Conservation (phyloP, 2,888 invertebrate genomes). For the Drosophila cognata region DNA sequence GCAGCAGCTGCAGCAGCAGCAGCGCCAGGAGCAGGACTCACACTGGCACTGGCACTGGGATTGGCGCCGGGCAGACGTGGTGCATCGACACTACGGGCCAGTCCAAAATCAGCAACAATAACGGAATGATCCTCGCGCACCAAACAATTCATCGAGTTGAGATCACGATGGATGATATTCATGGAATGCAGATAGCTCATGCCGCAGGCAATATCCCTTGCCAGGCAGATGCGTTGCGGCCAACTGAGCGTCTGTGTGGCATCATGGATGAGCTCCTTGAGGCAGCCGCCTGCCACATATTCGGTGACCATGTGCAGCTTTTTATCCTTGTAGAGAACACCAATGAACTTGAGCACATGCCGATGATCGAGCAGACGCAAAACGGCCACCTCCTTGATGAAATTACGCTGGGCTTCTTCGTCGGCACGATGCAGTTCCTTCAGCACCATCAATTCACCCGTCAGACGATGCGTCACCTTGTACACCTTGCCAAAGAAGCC, state of each 20-base stretch:
- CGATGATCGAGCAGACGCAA: conserved; percentile 94
- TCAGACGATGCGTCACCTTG: conserved; percentile 95
- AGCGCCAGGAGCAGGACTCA: conserved; percentile 5
- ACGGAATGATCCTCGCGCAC: conserved; percentile 95
- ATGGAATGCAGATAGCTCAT: conserved; percentile 97
- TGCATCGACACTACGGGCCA: conserved; percentile 91
- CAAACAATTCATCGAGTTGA: conserved; percentile 97
- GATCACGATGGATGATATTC: conserved; percentile 97
- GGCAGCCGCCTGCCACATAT: conserved; percentile 95
- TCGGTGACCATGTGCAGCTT: conserved; percentile 96
- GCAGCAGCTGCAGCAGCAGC: conserved; percentile 2
- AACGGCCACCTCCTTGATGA: conserved; percentile 97
- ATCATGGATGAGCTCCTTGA: conserved; percentile 94
- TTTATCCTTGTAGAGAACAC: conserved; percentile 96
- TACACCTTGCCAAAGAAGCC: conserved; percentile 98
- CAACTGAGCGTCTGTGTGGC: conserved; percentile 89
- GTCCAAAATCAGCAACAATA: conserved; percentile 97
- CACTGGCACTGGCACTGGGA: conserved; percentile 13
- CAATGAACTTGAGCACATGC: conserved; percentile 95
- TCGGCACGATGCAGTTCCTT: conserved; percentile 97
- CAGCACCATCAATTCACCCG: conserved; percentile 97
- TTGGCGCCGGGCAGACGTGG: conserved; percentile 62
- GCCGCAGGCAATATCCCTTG: conserved; percentile 96
- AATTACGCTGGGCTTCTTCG: conserved; percentile 97
- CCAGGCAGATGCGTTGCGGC: conserved; percentile 92